Percentiles rank a stretch among this genome's conserved stretches.
phyloP scores from a whole-genome alignment of 2,888 invertebrate genomes.

The Diaphora mendica region DNA sequence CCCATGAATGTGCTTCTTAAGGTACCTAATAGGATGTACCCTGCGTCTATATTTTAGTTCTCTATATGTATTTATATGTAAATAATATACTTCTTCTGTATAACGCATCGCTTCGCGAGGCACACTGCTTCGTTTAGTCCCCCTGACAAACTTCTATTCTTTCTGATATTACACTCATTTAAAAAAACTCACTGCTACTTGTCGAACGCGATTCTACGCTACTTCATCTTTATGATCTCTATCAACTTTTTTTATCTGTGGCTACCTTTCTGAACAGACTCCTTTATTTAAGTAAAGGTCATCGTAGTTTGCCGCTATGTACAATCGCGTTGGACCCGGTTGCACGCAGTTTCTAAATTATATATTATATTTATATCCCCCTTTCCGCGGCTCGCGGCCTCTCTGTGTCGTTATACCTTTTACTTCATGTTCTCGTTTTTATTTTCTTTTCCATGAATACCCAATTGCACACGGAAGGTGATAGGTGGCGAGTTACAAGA shows the following conservation, averaged over 20 bases:
- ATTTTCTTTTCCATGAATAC: constrained; percentile 92
- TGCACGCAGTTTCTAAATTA: constrained; percentile 47
- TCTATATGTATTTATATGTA: constrained; percentile 71
- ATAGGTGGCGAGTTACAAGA: constrained; percentile 99
- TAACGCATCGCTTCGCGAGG: constrained; percentile 80
- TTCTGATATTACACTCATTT: constrained; percentile 63
- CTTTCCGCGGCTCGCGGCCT: constrained; percentile 36
- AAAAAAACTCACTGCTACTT: constrained; percentile 66
- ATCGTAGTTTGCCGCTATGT: constrained; percentile 13
- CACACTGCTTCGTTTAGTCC: constrained; percentile 80
- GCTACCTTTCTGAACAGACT: background rate
- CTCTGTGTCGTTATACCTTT: constrained; percentile 71
- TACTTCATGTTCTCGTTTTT: constrained; percentile 86
- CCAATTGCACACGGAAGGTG: constrained; percentile 98
- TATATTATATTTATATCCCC: constrained; percentile 37
- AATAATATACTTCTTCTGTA: constrained; percentile 66
- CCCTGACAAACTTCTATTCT: constrained; percentile 68
- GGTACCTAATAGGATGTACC: constrained; percentile 73
- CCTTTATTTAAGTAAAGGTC: background rate
- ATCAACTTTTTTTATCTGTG: background rate
- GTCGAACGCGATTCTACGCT: constrained; percentile 67
- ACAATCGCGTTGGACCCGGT: constrained; percentile 44
- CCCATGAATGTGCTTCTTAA: constrained; percentile 86
- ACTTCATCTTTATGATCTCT: background rate
- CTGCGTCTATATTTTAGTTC: constrained; percentile 73